Conservation (phyloP, 2,797 vertebrate genomes). For the Micropoecilia bifurca region DNA sequence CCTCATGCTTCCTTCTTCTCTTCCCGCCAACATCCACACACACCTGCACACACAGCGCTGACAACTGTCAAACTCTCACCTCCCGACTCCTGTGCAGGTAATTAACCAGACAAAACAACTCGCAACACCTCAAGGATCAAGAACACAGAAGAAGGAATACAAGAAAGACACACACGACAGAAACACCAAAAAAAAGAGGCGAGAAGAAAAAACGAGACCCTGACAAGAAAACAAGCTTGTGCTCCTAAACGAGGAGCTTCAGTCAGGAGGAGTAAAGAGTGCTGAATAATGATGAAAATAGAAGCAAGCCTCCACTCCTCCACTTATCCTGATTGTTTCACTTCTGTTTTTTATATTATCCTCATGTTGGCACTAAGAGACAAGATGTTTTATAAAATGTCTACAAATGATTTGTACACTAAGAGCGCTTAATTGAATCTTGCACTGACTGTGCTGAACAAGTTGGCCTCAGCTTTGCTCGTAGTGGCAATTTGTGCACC, state of each 20-base stretch:
- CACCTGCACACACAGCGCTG: slow-evolving; percentile 17
- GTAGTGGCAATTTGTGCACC: neutral
- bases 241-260: slow-evolving; percentile 60
- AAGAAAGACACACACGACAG: slow-evolving; percentile 56
- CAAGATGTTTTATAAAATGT: neutral
- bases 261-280: slow-evolving; percentile 50
- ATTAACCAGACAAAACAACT: slow-evolving; percentile 82
- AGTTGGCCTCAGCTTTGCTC: neutral
- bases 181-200: slow-evolving; percentile 42
- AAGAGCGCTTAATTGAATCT: neutral
- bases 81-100: slow-evolving; percentile 70
- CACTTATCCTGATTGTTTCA: slow-evolving; percentile 19
- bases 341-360: slow-evolving; percentile 28
- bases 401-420: neutral
- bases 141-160: slow-evolving; percentile 56
- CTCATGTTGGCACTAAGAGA: slow-evolving; percentile 33
- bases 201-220: slow-evolving; percentile 25
- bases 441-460: neutral
- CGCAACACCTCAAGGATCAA: slow-evolving; percentile 70
- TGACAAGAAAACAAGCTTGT: slow-evolving; percentile 56
- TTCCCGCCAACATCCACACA: slow-evolving; percentile 3
- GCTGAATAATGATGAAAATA: slow-evolving; percentile 62
- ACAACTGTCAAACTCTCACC: slow-evolving; percentile 77
- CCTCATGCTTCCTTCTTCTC: slow-evolving; percentile 10
- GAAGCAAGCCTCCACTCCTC: slow-evolving; percentile 52